These are phyloP conservation scores for Macquaria australasica DNA, from an alignment of 2,113 vertebrate species.

Conservation along the genomic window DNA sequence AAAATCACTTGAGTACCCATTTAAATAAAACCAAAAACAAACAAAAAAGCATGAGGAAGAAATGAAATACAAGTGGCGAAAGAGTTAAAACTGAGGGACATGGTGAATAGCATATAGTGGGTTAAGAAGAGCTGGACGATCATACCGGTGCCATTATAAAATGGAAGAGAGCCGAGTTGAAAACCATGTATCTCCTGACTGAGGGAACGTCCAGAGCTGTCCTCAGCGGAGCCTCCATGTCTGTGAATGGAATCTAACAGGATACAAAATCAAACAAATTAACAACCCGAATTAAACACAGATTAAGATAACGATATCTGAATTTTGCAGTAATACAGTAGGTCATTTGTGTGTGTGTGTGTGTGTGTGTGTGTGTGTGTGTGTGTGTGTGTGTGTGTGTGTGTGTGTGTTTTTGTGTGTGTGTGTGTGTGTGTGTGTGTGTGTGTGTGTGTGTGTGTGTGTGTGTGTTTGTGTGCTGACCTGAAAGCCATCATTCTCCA, in stretches of 20 bases:
- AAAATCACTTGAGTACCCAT: neutral
- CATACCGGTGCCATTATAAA: slow-evolving; percentile 83
- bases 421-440: neutral
- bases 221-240: slow-evolving; percentile 80
- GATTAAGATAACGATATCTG: neutral
- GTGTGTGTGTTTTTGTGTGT: neutral
- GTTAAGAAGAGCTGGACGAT: neutral
- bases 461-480: slow-evolving; percentile 52
- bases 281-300: neutral
- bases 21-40: neutral
- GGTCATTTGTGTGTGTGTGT: neutral
- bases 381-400: neutral
- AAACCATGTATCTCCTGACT: slow-evolving; percentile 83
- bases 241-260: slow-evolving; percentile 77
- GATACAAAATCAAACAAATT: neutral
- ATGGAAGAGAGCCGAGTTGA: slow-evolving; percentile 83
- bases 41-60: neutral
- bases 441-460: neutral
- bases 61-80: neutral
- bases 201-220: slow-evolving; percentile 76
- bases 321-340: neutral
- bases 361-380: neutral
- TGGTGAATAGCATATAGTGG: too few species aligned
- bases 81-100: neutral
- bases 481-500: slow-evolving; percentile 81